Base-by-base conservation (phyloP, 1,140 invertebrate genomes). In the Anthonomus grandis region DNA sequence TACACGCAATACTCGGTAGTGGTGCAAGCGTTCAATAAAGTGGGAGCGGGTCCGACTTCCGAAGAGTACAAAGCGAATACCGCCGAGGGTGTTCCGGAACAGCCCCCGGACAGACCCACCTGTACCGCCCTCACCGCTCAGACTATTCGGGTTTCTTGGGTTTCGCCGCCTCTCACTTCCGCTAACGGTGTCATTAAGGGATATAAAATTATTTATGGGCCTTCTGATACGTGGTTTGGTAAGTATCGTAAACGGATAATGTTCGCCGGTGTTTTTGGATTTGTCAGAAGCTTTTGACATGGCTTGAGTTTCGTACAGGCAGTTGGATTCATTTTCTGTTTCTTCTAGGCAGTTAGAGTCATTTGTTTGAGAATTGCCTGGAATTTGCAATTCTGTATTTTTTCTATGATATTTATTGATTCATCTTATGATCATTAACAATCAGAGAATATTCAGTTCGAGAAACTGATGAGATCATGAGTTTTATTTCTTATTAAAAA, bases 1-100 rank as follows among this genome's bases (percentile, higher is more conserved):
- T 97, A 94, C 75, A 97, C 93, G 0, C 90, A 95, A 73, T 98
- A 97, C 74, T 86, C 90, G 4, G 89, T 97, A 0, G 91, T 96
- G 6, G 91, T 96, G 13, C 93, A 95, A 77, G 93, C 93, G 0
- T 97, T 94, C 70, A 98, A 97, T 74, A 91, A 91, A 74, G 87
- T 94, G 65, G 95, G 95, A 10, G 85, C 89, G 1, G 94, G 95
- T 31, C 94, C 95, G 0, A 84, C 91, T 68, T 93, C 90, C 22
- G 86, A 89, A 38, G 91, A 95, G 74, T 81, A 89, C n/a, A 86
- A 87, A 64, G 90, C 93, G 34, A 90, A 93, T 68, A 94, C 92
- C 3, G 90, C 90, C 10, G 91, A 95, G 81, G 91, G 91, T 37
- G 91, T 92, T 12, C 95, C 95, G 0, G 93, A 93, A 66, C 89